Conservation (phyloP, 2,888 invertebrate genomes). For the Isoperla grammatica region DNA sequence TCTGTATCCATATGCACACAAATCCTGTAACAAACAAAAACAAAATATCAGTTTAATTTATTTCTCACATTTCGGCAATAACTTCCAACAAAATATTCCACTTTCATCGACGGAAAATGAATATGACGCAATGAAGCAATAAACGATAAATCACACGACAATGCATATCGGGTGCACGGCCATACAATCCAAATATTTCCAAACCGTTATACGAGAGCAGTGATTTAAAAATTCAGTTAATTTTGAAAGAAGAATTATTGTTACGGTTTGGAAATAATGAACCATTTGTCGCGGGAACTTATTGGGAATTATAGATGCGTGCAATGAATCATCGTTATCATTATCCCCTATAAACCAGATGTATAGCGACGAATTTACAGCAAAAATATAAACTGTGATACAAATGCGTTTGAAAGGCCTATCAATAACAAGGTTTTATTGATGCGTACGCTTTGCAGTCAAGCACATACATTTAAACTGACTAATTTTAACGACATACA, state of each 20-base stretch:
- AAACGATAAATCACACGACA: background rate
- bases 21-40: conserved; percentile 1
- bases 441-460: no score
- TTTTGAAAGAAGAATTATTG: conserved; percentile 27
- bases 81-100: background rate
- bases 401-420: no score
- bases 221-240: conserved; percentile 31
- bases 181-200: conserved; percentile 1
- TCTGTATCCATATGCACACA: background rate
- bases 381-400: no score
- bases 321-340: no score
- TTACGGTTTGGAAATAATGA: conserved; percentile 25
- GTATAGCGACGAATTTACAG: no score
- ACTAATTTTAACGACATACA: no score
- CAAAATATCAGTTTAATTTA: background rate
- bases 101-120: background rate
- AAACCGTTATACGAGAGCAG: background rate
- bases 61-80: background rate
- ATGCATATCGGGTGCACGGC: background rate
- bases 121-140: background rate
- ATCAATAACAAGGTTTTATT: no score
- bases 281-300: conserved; percentile 28
- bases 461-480: no score
- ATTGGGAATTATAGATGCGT: conserved; percentile 26
- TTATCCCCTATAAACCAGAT: no score